These are phyloP conservation scores for Lophura nycthemera DNA, from an alignment of 2,113 vertebrate species.

Conservation along the genomic window DNA sequence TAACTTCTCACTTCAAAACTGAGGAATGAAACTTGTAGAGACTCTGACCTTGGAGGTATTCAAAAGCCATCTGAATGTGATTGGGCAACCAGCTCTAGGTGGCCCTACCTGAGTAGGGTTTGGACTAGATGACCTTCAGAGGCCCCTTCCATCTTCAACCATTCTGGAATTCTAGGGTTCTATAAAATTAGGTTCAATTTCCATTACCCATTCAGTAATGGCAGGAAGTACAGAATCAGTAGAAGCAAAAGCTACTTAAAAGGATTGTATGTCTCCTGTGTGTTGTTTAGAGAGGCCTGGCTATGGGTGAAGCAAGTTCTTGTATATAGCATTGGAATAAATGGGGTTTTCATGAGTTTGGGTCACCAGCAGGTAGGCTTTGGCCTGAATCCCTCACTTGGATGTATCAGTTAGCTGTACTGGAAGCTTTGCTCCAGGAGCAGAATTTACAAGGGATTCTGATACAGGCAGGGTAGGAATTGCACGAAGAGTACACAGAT, in stretches of 20 bases:
- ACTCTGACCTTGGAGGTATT: neutral
- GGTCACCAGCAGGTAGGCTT: neutral
- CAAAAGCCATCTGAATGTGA: neutral
- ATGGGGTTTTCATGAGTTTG: neutral
- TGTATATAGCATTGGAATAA: neutral
- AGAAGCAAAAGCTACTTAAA: neutral
- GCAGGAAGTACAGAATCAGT: neutral
- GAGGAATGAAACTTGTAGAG: neutral
- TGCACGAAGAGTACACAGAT: neutral
- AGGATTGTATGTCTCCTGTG: neutral
- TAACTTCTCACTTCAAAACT: neutral
- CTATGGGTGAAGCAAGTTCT: neutral
- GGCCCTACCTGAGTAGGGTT: neutral
- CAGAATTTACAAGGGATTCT: neutral
- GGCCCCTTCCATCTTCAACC: neutral
- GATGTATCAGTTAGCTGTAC: neutral
- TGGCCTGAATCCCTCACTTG: neutral
- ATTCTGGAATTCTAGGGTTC: neutral
- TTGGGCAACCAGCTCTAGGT: neutral
- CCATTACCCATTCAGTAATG: neutral
- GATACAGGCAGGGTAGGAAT: neutral
- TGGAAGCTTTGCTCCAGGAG: neutral
- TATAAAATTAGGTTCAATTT: neutral
- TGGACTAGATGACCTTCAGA: neutral
- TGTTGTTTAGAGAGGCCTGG: neutral